Evolutionary conservation across 30 jellyfish, hydroid and myxozoan species (phyloP), one percentile per base, ranked within the genome.

Genomic region (Chironex yamaguchii): DNA sequence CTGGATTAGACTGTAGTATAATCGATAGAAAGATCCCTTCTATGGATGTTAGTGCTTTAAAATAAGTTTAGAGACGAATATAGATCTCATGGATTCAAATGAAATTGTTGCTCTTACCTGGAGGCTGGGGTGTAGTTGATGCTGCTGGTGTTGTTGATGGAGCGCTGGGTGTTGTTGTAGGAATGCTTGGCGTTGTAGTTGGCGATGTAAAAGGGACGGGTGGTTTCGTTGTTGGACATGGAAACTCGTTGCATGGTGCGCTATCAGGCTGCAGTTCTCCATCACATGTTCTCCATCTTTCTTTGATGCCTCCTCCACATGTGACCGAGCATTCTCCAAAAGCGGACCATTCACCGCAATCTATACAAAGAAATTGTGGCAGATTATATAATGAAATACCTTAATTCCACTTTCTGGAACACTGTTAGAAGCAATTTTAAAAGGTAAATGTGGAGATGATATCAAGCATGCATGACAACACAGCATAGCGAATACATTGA

Each of bases 271-370:
- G 96, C 1, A 84, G 53, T 35, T 84, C 67, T 0, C 99, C 99
- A 78, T 86, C 92, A 73, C 99, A 94, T 1, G 99, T 94, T 51
- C 99, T 36, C 99, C 99, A 94, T 75, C 99, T 63, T 42, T 81
- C 89, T 64, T 71, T 73, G 24, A 36, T 27, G 4, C 99, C 99
- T 0, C 99, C 99, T 20, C 94, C 97, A 73, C 99, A 94, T 11
- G 95, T 50, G 4, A 28, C 91, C n/a, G 97, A 76, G 87, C 99
- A 94, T 26, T 82, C 92, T 13, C 94, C 62, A 71, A 62, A 94
- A 0, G 96, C 96, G 1, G 99, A 94, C 99, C 99, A 94, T 29
- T 88, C 95, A 64, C 99, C 99, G 51, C 99, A 94, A 29, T 71
- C 99, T 94, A 70, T n/a, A n/a, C n/a, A n/a, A n/a, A n/a, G n/a